These are phyloP conservation scores for Pseudomyrmex concolor DNA, from an alignment of 1,140 invertebrate genomes.

Conservation along the genomic window DNA sequence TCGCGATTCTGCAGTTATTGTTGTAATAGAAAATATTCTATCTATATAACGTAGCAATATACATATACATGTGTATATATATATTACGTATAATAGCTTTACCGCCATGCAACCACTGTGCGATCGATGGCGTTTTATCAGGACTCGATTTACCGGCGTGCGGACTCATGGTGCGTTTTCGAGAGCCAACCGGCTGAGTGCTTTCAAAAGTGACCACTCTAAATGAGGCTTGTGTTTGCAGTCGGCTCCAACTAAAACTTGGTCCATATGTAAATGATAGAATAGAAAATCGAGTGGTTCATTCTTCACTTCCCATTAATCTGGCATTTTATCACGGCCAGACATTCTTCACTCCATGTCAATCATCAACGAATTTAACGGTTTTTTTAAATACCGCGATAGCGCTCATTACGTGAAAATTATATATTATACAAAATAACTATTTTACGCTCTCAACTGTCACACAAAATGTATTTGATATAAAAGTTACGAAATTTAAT, in stretches of 20 bases:
- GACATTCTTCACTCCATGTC: constrained; percentile 58
- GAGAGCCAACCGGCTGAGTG: constrained; percentile 69
- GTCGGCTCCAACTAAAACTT: constrained; percentile 71
- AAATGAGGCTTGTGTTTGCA: constrained; percentile 75
- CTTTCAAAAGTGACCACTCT: constrained; percentile 75
- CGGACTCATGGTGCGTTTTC: constrained; percentile 66
- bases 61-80: not conserved
- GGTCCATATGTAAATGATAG: constrained; percentile 76
- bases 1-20: not conserved
- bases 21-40: constrained; percentile 17
- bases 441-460: not conserved
- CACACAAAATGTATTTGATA: not conserved
- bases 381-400: constrained; percentile 32
- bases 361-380: constrained; percentile 33
- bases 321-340: constrained; percentile 55
- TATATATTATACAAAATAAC: not conserved
- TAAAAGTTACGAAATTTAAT: not conserved
- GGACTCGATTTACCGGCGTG: constrained; percentile 47
- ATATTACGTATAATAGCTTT: constrained; percentile 49
- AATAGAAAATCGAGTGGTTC: constrained; percentile 72
- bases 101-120: constrained; percentile 43
- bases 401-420: constrained; percentile 10
- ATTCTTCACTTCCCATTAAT: constrained; percentile 67
- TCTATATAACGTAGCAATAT: not conserved
- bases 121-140: constrained; percentile 70